Conservation (phyloP, 2,113 vertebrate species). For the Thunnus maccoyii region DNA sequence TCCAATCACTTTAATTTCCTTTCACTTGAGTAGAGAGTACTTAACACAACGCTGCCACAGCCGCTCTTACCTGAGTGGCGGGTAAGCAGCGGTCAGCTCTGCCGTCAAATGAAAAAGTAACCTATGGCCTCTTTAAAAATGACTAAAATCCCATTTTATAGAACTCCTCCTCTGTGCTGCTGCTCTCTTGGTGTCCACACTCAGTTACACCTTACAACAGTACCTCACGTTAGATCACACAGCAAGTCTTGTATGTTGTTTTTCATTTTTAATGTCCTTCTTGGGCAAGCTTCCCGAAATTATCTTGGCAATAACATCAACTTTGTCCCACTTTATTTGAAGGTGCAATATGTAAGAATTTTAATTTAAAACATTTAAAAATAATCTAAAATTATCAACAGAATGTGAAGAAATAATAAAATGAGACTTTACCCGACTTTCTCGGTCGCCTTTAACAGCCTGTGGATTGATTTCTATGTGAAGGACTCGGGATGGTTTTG, state of each 20-base stretch:
- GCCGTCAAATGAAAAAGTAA: too few relatives aligned
- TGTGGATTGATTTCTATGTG: too few relatives aligned
- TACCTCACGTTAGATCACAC: constrained; percentile 61
- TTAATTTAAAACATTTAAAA: too few relatives aligned
- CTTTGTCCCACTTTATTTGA: neutral
- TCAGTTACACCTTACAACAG: constrained; percentile 60
- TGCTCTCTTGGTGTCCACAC: constrained; percentile 44
- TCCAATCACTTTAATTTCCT: neutral
- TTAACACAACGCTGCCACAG: too few relatives aligned
- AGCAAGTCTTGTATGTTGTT: neutral
- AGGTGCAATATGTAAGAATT: too few relatives aligned
- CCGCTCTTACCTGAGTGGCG: too few relatives aligned
- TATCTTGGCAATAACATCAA: constrained; percentile 50
- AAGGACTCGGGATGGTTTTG: too few relatives aligned
- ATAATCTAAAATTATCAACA: too few relatives aligned
- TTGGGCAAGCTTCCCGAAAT: neutral
- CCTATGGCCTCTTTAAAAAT: neutral
- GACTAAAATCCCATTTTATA: neutral
- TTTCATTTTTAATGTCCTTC: neutral
- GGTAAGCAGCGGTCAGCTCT: too few relatives aligned
- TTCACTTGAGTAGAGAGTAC: neutral
- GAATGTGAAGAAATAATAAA: too few relatives aligned
- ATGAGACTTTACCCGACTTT: too few relatives aligned
- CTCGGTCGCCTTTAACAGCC: too few relatives aligned
- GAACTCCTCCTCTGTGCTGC: constrained; percentile 41